Conservation (phyloP, 2,888 invertebrate species). For the Harmothoe impar region DNA sequence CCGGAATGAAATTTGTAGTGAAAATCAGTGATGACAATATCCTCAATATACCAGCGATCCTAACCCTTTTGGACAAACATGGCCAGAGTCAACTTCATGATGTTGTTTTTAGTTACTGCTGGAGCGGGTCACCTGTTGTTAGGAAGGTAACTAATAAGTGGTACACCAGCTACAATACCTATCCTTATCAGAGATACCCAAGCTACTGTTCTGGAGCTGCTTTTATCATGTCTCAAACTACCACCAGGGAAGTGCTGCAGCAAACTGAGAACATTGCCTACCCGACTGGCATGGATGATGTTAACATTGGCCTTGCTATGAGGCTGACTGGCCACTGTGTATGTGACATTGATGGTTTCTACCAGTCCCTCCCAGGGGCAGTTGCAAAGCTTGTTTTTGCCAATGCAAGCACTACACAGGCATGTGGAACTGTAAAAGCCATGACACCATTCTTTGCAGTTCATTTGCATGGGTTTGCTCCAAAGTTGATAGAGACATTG, state of each 20-base stretch:
- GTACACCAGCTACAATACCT: background rate
- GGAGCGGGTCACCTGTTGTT: background rate
- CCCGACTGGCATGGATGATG: background rate
- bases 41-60: background rate
- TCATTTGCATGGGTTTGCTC: background rate
- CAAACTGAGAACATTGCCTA: background rate
- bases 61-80: background rate
- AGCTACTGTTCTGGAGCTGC: background rate
- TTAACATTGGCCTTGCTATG: background rate
- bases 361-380: background rate
- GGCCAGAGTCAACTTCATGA: background rate
- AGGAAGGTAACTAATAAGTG: background rate
- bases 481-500: background rate
- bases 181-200: background rate
- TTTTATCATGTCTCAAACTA: background rate
- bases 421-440: background rate
- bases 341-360: background rate
- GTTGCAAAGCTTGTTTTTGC: background rate
- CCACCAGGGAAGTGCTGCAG: background rate
- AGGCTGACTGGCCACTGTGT: background rate
- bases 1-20: background rate
- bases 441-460: background rate
- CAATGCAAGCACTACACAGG: background rate
- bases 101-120: background rate
- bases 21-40: slow-evolving; percentile 2